Base-by-base conservation (phyloP, 1,140 invertebrate genomes). In the Araneus ventricosus region DNA sequence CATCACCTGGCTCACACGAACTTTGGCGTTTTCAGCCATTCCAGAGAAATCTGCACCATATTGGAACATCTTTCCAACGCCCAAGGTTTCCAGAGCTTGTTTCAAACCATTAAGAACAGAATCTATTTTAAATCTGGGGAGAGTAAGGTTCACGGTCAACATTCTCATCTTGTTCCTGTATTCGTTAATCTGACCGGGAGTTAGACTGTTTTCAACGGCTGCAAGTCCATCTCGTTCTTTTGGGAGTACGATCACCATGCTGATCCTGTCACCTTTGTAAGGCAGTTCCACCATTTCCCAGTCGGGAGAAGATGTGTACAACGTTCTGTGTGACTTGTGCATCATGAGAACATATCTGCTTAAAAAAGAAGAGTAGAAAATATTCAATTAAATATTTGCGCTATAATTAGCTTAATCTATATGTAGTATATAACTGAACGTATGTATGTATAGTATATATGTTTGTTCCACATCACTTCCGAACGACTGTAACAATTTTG, bases 191-290 rank as follows among this genome's bases (percentile, higher is more conserved):
- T 84, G 27, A 30, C 39, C 30, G n/a, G 17, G 7, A 5, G n/a
- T 61, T 8, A 91, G 8, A 5, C 17, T 61, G 39, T 39, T 27
- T 24, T 91, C 79, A 39, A 91, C 17, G 2, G 22, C 34, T 5
- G 30, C 14, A 17, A 91, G 80, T n/a, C 80, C 57, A 45, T 91
- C 22, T 37, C 17, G 27, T 24, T 20, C 70, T 37, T 84, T 92
- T 17, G 93, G 93, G 6, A 93, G 24, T 0, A 93, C 39, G 24
- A 93, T 63, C n/a, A 90, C 22, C 88, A 93, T 79, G 52, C 30
- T 61, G 30, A 93, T 30, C 8, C 82, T n/a, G 6, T 90, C 59
- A 4, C 79, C 88, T n/a, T 93, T 82, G 22, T 92, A 93, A 17
- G 63, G 87, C 17, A 93, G 1, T 30, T 75, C 79, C 20, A 93